Evolutionary conservation across 2,888 invertebrate genomes (phyloP).

Genomic region (Cataglyphis albicans): DNA sequence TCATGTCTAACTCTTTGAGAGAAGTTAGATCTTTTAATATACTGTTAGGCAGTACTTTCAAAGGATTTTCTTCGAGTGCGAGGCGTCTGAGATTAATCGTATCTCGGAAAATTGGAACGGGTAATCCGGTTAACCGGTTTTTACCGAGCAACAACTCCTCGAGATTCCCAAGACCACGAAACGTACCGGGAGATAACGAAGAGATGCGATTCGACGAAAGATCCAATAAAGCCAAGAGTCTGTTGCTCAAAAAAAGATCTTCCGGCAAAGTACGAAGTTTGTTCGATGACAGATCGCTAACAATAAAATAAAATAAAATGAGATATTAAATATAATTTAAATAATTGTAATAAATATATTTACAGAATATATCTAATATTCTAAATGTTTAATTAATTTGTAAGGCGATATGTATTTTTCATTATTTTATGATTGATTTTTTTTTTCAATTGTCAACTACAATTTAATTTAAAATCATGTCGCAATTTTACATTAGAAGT

Average conservation of each 20-base stretch:
- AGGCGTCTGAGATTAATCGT: conserved; percentile 88
- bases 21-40: conserved; percentile 88
- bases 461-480: neutral
- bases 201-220: conserved; percentile 92
- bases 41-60: conserved; percentile 88
- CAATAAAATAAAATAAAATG: conserved; percentile 45
- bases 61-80: conserved; percentile 90
- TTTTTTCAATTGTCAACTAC: neutral
- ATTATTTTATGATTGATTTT: neutral
- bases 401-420: neutral
- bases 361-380: neutral
- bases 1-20: conserved; percentile 90
- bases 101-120: conserved; percentile 88
- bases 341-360: neutral
- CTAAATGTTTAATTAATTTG: neutral
- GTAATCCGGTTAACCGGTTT: conserved; percentile 88
- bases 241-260: conserved; percentile 86
- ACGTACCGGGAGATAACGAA: conserved; percentile 89
- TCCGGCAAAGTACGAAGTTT: conserved; percentile 88
- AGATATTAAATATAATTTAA: neutral
- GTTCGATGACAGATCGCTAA: conserved; percentile 89
- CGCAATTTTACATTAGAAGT: neutral
- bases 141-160: conserved; percentile 90
- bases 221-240: conserved; percentile 87
- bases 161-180: conserved; percentile 88